Conservation (phyloP, 2,797 vertebrate species). For the Dendrocincla fuliginosa region DNA sequence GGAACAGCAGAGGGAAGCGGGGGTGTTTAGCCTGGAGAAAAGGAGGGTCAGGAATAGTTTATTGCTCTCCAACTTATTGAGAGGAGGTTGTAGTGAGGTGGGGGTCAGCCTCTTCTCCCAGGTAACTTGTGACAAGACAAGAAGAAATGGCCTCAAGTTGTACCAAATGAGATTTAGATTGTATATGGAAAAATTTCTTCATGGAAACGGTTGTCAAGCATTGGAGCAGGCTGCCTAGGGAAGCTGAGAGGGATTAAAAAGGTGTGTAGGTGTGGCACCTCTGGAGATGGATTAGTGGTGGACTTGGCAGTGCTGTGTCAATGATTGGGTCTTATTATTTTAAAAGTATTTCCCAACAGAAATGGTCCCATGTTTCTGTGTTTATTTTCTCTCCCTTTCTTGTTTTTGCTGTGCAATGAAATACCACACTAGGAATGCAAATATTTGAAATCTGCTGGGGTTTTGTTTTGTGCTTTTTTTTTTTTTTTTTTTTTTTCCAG, state of each 20-base stretch:
- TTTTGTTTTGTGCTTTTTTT: not conserved
- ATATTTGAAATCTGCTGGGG: not conserved
- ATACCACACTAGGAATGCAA: not conserved
- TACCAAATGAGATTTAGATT: not conserved
- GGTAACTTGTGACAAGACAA: not conserved
- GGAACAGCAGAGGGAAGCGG: rapidly evolving
- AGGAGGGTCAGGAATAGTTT: rapidly evolving
- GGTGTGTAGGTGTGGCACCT: not conserved
- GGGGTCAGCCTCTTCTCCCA: not conserved
- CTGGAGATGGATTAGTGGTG: not conserved
- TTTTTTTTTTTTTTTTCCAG: not conserved
- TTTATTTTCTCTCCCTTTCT: not conserved
- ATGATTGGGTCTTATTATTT: not conserved
- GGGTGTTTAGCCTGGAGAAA: not conserved
- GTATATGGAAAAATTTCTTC: not conserved
- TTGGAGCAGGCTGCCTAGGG: not conserved
- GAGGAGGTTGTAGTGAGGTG: not conserved
- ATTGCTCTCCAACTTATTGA: not conserved
- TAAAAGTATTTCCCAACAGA: not conserved
- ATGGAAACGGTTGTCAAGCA: not conserved
- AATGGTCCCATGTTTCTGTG: not conserved
- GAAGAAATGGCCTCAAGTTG: not conserved
- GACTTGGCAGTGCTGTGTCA: not conserved
- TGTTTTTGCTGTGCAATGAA: not conserved
- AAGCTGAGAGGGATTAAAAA: not conserved